Conservation (phyloP, 1,140 invertebrate species). For the Pteromalus puparum region DNA sequence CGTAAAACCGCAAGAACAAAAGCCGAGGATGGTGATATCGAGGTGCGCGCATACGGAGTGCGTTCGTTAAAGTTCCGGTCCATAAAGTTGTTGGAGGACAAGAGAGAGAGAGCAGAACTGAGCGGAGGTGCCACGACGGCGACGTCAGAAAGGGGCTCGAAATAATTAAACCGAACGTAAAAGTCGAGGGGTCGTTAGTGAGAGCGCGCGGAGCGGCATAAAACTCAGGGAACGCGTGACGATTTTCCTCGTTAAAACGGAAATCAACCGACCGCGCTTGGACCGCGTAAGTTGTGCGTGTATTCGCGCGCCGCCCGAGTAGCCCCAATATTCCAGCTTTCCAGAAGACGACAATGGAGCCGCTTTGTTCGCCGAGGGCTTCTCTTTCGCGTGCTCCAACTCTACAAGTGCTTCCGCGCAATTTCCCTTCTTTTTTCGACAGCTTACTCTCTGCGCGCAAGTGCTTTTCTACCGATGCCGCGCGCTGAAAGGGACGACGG, state of each 20-base stretch:
- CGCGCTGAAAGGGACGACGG: no score
- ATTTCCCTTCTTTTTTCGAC: constrained; percentile 19
- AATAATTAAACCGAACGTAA: constrained; percentile 62
- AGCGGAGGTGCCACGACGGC: not conserved
- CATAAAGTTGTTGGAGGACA: constrained; percentile 51
- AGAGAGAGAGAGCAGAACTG: not conserved
- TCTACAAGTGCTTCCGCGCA: constrained; percentile 14
- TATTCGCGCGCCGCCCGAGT: not conserved
- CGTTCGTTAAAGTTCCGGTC: constrained; percentile 56
- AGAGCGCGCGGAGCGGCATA: constrained; percentile 28
- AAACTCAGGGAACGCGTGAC: constrained; percentile 50
- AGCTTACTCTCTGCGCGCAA: not conserved
- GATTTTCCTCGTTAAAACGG: constrained; percentile 57
- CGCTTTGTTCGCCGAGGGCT: constrained; percentile 7
- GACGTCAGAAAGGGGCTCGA: constrained; percentile 36
- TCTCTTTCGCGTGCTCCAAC: not conserved
- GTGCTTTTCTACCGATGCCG: not conserved
- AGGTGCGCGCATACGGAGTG: constrained; percentile 24
- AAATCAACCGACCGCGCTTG: constrained; percentile 45
- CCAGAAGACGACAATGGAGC: constrained; percentile 21
- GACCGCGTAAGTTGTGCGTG: constrained; percentile 41
- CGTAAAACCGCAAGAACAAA: constrained; percentile 20
- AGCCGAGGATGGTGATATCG: not conserved
- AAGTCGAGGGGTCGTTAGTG: constrained; percentile 47
- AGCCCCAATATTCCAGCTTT: constrained; percentile 1